phyloP scores from a whole-genome alignment of 2,888 invertebrate genomes.

The Microchrysa polita region DNA sequence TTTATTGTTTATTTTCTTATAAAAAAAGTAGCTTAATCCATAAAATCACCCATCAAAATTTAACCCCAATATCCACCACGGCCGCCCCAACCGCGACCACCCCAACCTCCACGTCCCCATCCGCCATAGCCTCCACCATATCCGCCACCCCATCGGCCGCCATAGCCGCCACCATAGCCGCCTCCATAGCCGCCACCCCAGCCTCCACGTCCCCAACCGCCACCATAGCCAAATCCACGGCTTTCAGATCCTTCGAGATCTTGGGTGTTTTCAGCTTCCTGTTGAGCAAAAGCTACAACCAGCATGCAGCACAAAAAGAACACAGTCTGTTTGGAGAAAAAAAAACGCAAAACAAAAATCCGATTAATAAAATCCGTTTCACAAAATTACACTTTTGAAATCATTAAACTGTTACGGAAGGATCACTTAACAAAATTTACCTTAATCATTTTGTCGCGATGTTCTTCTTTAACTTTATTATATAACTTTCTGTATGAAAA shows the following conservation, averaged over 20 bases:
- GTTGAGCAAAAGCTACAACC: conserved; percentile 5
- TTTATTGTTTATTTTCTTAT: too few relatives aligned
- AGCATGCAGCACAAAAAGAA: neutral
- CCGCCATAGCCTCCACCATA: conserved; percentile 37
- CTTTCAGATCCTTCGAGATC: conserved; percentile 13
- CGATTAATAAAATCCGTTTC: neutral
- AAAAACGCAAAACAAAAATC: neutral
- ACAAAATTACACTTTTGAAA: too few relatives aligned
- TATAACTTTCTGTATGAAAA: neutral
- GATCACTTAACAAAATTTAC: neutral
- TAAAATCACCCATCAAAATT: neutral
- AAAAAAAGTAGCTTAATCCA: too few relatives aligned
- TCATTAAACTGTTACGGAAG: too few relatives aligned
- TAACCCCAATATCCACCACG: conserved; percentile 24
- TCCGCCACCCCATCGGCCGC: conserved; percentile 21
- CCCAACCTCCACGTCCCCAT: neutral
- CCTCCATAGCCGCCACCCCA: neutral
- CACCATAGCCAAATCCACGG: conserved; percentile 29
- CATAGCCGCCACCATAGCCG: neutral
- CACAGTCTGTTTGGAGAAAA: neutral
- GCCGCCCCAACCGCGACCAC: neutral
- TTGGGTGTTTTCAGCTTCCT: neutral
- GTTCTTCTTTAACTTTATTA: neutral
- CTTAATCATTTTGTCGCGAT: conserved; percentile 15
- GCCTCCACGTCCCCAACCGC: neutral